Evolutionary conservation across 1,140 invertebrate genomes (phyloP).

Genomic region (Eulimnadia texana): DNA sequence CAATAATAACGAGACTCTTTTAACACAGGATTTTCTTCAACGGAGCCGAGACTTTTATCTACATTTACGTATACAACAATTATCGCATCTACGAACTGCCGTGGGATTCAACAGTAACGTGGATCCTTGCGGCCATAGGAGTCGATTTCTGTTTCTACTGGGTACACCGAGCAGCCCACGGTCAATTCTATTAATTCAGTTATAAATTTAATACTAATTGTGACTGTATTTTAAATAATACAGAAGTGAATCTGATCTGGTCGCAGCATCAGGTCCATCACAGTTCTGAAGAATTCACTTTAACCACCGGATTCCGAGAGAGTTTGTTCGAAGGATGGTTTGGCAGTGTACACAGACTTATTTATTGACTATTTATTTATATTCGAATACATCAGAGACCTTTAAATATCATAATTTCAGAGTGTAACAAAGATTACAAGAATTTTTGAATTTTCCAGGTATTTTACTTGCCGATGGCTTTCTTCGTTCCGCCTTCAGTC

Average conservation of each 20-base stretch:
- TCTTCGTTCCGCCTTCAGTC: constrained; percentile 31
- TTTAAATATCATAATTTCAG: too few relatives aligned
- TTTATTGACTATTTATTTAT: too few relatives aligned
- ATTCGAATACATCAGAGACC: too few relatives aligned
- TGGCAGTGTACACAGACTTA: constrained; percentile 26
- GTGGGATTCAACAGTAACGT: constrained; percentile 31
- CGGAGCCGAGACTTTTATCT: constrained; percentile 16
- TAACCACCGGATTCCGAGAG: constrained; percentile 33
- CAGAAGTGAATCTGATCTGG: constrained; percentile 4
- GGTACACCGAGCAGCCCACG: constrained; percentile 35
- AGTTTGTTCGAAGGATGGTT: constrained; percentile 27
- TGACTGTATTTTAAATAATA: not conserved
- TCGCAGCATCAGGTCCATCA: constrained; percentile 28
- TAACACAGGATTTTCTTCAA: constrained; percentile 20
- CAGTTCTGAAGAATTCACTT: constrained; percentile 25
- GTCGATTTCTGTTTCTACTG: constrained; percentile 37
- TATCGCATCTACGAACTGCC: constrained; percentile 28
- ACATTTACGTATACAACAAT: constrained; percentile 29
- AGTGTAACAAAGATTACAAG: too few relatives aligned
- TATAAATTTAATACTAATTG: not conserved
- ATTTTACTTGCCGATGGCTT: constrained; percentile 34
- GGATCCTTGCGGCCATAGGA: constrained; percentile 28
- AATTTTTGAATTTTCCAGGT: constrained; percentile 24
- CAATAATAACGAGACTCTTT: too few relatives aligned
- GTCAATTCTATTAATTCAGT: constrained; percentile 18